These are phyloP conservation scores for Vulpes lagopus DNA, from an alignment of 2,113 vertebrate genomes.

Conservation along the genomic window DNA sequence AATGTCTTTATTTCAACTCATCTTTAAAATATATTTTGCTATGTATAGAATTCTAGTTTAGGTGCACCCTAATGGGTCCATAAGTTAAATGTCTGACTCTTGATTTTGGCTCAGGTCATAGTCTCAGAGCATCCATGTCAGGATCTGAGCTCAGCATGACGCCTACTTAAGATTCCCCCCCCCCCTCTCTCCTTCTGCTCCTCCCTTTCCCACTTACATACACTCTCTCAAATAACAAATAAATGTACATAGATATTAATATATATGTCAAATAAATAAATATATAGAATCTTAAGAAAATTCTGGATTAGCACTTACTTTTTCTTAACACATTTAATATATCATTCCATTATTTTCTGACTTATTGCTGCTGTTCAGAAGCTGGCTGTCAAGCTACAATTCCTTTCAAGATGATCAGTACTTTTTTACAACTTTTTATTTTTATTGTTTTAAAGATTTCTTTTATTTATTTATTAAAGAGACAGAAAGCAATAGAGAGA, in stretches of 20 bases:
- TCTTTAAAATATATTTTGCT: background rate
- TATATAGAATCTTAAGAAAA: no score
- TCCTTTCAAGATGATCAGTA: background rate
- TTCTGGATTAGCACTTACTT: background rate
- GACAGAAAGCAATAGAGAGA: no score
- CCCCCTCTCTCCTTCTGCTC: no score
- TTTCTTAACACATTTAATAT: background rate
- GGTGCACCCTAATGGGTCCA: background rate
- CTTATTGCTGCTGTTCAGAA: background rate
- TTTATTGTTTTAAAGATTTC: background rate
- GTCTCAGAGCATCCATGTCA: no score
- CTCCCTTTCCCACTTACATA: no score
- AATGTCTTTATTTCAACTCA: background rate
- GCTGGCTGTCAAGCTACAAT: background rate
- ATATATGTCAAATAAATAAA: no score
- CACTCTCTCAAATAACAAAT: no score
- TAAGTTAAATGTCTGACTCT: background rate
- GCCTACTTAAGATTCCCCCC: no score
- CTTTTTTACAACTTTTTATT: background rate
- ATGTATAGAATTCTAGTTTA: background rate
- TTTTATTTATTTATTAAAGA: no score
- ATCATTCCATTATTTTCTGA: background rate
- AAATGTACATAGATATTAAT: no score
- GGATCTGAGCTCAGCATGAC: no score
- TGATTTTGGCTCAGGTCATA: no score